Conservation (phyloP, 1,140 invertebrate genomes). For the Hycleus phaleratus region DNA sequence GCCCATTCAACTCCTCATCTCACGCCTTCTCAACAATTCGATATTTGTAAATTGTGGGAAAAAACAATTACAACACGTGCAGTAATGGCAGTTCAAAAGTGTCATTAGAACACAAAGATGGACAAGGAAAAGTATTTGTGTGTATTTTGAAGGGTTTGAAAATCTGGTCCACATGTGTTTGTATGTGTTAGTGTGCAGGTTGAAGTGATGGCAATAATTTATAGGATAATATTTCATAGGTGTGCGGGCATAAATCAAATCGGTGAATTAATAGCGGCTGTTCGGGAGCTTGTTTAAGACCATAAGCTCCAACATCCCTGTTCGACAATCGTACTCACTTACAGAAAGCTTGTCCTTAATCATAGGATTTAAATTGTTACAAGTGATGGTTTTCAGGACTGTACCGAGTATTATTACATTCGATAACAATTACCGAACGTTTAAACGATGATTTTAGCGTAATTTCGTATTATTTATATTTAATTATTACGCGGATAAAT, state of each 20-base stretch:
- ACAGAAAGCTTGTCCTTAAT: slow-evolving; percentile 10
- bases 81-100: no score
- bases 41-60: no score
- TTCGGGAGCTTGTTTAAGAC: slow-evolving; percentile 24
- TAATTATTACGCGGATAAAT: no score
- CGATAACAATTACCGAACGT: no score
- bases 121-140: no score
- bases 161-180: slow-evolving; percentile 7
- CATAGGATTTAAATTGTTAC: slow-evolving; percentile 15
- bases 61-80: no score
- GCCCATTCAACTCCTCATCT: slow-evolving; percentile 10
- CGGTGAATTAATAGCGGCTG: slow-evolving; percentile 24
- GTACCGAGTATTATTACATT: slow-evolving; percentile 1
- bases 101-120: no score
- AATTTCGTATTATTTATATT: no score
- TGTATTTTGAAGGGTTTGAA: background rate
- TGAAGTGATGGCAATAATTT: slow-evolving; percentile 20
- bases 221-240: slow-evolving; percentile 28
- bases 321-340: slow-evolving; percentile 20
- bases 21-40: background rate
- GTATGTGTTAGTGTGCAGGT: slow-evolving; percentile 1
- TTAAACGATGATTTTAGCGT: no score
- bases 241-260: slow-evolving; percentile 23
- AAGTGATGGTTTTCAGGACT: slow-evolving; percentile 9
- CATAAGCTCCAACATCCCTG: slow-evolving; percentile 24